Conservation (phyloP, 2,888 invertebrate genomes). For the Adelognathus sp. region DNA sequence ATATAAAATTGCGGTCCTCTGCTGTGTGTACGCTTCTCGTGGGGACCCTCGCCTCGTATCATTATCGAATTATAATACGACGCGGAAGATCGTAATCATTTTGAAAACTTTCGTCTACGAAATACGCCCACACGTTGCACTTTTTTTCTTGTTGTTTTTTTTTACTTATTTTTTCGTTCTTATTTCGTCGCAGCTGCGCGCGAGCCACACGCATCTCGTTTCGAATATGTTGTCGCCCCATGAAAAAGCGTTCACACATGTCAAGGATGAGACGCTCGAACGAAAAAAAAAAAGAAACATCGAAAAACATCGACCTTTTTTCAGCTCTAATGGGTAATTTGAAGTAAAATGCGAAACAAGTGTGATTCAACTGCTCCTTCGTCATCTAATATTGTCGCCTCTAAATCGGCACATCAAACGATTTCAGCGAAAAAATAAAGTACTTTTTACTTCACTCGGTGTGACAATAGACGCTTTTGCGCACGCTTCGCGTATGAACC, state of each 20-base stretch:
- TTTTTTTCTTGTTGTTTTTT: slow-evolving; percentile 53
- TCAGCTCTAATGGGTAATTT: not conserved
- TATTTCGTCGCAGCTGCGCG: slow-evolving; percentile 11
- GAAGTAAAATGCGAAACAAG: too few relatives aligned
- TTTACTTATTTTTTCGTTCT: slow-evolving; percentile 30
- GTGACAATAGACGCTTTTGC: too few relatives aligned
- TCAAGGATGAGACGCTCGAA: not conserved
- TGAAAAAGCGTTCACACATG: slow-evolving; percentile 35
- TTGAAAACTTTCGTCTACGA: slow-evolving; percentile 72
- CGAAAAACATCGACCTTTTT: not conserved
- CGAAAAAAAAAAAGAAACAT: not conserved
- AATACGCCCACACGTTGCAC: slow-evolving; percentile 68
- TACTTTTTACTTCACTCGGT: too few relatives aligned
- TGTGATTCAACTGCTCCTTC: too few relatives aligned
- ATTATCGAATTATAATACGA: slow-evolving; percentile 79
- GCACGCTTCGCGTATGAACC: too few relatives aligned
- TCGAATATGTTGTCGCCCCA: slow-evolving; percentile 28
- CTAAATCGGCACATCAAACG: too few relatives aligned
- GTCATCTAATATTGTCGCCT: too few relatives aligned
- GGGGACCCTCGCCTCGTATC: slow-evolving; percentile 71
- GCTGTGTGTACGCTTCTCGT: not conserved
- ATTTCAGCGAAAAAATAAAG: too few relatives aligned
- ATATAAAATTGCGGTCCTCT: slow-evolving; percentile 61
- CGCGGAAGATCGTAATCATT: slow-evolving; percentile 77
- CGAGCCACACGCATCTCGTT: not conserved